Evolutionary conservation across 1,140 invertebrate species (phyloP), one percentile per base, ranked within the genome.

Genomic region (Brachionus asplanchnoidis): DNA sequence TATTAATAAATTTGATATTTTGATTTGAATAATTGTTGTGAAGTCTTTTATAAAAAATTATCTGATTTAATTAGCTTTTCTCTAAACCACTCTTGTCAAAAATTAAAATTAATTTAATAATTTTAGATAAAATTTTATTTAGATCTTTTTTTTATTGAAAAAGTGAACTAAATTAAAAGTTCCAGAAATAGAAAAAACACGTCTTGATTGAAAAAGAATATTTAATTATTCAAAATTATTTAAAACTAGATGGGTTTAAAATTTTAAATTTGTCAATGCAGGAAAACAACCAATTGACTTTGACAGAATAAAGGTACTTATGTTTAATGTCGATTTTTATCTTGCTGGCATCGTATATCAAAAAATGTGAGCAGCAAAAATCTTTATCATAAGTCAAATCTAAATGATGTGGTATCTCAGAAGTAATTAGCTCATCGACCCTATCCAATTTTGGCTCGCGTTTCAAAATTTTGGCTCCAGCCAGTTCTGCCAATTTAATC

Each of bases 371-470:
- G 32, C 53, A 60, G 14, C 53, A 65, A 46, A 82, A 82, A 26
- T 65, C 40, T 42, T 82, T 68, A 23, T 68, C 65, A 42, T 14
- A 60, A 12, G 53, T 53, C 2, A 65, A 6, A 23, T 77, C 73
- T 11, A 77, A 28, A 65, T 82, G 79, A 65, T 82, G 65, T 1
- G 79, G 79, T 14, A 68, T 26, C 44, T 82, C 79, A 23, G 11
- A n/a, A 11, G 79, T 44, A n/a, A 82, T 82, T 7, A 82, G 53
- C 32, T 82, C 79, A 44, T 82, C 79, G 12, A 82, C 40, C 53
- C 79, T 60, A 12, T 82, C 79, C 20, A 82, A 17, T 68, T 82
- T 82, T n/a, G 79, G 79, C 53, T 82, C 79, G 11, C 79, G 79
- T 20, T 44, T 82, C 8, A 82, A 26, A 42, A 82, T 68, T 42